Base-by-base conservation (phyloP, 2,113 vertebrate species). In the Amphilophus citrinellus region DNA sequence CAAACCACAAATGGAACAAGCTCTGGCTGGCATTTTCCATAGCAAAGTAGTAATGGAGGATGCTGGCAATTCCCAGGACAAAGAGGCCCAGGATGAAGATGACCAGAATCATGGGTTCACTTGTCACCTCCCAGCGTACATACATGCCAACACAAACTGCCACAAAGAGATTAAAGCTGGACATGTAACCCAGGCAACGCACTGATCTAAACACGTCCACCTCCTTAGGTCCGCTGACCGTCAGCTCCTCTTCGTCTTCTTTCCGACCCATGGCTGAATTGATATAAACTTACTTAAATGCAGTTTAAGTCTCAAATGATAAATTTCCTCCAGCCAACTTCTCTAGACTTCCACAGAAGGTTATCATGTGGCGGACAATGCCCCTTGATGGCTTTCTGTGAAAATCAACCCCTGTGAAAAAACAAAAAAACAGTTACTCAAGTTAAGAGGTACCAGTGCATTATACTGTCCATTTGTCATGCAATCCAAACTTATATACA, bases 21-120 rank as follows among this genome's bases (percentile, higher is more conserved):
- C 98, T 98, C 88, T 97, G 90, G 83, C 98, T 99, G 91, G 98
- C 98, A 44, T 96, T 95, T 95, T 98, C 97, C 98, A 99, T 99
- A 35, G 97, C 97, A 94, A 99, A 99, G 95, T 99, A 99, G 85
- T 99, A 99, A 94, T 99, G 97, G 47, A 99, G 95, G 89, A 99
- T 99, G 94, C 98, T 98, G 88, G 98, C 97, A 82, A 99, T 99
- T 76, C 97, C 98, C 77, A 99, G 95, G 88, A 99, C 97, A 86
- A 99, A 98, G 59, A 99, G 97, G 2, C 98, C 98, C 65, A 99
- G 92, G 87, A 99, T 98, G 96, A 99, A 99, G 91, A 99, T 98
- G 66, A 99, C 97, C 65, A 99, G 94, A 89, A 99, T 98, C 93
- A 98, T 95, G 0, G 97, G 92, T 88, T 99, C 97, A 1, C 91